These are phyloP conservation scores for Thamnophis elegans DNA, from an alignment of 2,797 vertebrate genomes.

Conservation along the genomic window DNA sequence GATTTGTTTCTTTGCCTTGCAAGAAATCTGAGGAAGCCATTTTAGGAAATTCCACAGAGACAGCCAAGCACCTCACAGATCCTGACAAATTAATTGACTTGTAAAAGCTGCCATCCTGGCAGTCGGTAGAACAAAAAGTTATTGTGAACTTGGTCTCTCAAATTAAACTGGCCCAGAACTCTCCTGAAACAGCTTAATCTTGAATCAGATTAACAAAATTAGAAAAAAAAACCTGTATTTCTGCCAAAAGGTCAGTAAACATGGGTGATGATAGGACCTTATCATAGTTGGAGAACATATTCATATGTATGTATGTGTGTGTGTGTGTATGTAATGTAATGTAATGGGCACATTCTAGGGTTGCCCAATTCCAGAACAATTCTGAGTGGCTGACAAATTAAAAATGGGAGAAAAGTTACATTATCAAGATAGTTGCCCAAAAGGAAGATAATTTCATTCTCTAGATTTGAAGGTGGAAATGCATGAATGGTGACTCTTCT, in stretches of 20 bases:
- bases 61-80: neutral
- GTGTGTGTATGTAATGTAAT: neutral
- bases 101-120: neutral
- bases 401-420: neutral
- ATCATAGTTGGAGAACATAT: neutral
- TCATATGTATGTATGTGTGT: neutral
- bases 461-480: neutral
- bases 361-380: neutral
- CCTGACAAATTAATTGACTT: neutral
- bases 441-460: neutral
- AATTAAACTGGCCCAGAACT: neutral
- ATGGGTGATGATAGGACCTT: neutral
- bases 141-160: neutral
- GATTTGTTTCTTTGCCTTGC: neutral
- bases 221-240: neutral
- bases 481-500: neutral
- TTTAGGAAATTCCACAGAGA: neutral
- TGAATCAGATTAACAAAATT: neutral
- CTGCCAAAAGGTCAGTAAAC: neutral
- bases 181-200: neutral
- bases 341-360: neutral
- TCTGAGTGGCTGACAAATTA: neutral
- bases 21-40: neutral
- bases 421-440: neutral
- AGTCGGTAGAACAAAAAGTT: neutral